Percentiles rank a stretch among this genome's conserved stretches.
phyloP scores from a whole-genome alignment of 2,113 vertebrate species.

The Pachyramphus minor region DNA sequence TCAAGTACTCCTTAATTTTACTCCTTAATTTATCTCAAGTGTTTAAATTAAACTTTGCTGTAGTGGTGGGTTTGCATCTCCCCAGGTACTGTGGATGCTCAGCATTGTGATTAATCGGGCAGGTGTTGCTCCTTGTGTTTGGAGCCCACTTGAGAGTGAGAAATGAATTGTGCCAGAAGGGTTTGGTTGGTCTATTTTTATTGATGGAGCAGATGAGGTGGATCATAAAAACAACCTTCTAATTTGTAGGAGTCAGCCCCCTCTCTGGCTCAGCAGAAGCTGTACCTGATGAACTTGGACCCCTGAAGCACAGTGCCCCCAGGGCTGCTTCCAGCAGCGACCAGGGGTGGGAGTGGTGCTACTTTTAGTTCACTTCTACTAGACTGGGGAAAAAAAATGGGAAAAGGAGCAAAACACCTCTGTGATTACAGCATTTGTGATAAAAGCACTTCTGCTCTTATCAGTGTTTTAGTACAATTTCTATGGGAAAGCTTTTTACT shows the following conservation, averaged over 20 bases:
- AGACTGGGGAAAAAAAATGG: not conserved
- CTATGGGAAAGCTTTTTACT: not conserved
- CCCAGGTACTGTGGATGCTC: constrained; percentile 6
- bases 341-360: not conserved
- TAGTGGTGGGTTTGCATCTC: not conserved
- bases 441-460: not conserved
- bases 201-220: constrained; percentile 27
- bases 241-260: not conserved
- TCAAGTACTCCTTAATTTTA: constrained; percentile 1
- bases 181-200: constrained; percentile 18
- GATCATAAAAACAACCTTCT: constrained; percentile 37
- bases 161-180: constrained; percentile 31
- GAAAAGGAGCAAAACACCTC: not conserved
- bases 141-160: constrained; percentile 53
- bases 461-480: not conserved
- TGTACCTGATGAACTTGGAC: constrained; percentile 1
- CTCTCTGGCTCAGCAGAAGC: not conserved
- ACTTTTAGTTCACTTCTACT: constrained; percentile 10
- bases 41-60: constrained; percentile 16
- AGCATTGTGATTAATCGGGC: constrained; percentile 15
- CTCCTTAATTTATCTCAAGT: not conserved
- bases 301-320: not conserved
- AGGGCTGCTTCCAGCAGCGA: not conserved
- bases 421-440: not conserved
- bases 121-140: constrained; percentile 16